phyloP scores from a whole-genome alignment of 2,888 invertebrate species.

The Dascillus cervinus region DNA sequence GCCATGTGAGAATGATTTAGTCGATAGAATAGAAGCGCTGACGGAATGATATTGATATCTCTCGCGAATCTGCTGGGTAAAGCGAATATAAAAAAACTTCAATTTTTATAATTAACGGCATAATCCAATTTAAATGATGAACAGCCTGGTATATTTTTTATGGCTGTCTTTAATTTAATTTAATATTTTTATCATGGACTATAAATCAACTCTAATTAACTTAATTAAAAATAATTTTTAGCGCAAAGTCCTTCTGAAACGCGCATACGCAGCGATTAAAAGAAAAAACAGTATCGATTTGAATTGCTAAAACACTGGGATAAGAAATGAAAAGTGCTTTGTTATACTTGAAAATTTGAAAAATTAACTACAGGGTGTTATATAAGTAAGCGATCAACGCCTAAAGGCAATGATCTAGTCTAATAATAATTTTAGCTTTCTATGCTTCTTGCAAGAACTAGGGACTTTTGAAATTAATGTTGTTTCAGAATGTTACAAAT shows the following conservation, averaged over 20 bases:
- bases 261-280: conserved; percentile 8
- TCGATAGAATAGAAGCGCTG: conserved; percentile 21
- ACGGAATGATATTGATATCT: conserved; percentile 29
- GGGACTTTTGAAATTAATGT: no score
- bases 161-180: conserved; percentile 41
- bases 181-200: conserved; percentile 37
- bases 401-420: no score
- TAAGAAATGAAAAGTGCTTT: no score
- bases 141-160: conserved; percentile 34
- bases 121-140: conserved; percentile 35
- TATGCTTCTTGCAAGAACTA: no score
- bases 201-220: conserved; percentile 29
- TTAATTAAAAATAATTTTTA: conserved; percentile 42
- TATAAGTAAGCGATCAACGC: not conserved
- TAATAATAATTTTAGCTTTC: no score
- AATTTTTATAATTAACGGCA: conserved; percentile 35
- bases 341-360: conserved; percentile 3
- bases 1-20: conserved; percentile 26
- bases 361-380: not conserved
- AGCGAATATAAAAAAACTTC: conserved; percentile 25
- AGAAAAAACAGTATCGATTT: conserved; percentile 35
- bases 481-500: no score
- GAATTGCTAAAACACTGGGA: conserved; percentile 36
- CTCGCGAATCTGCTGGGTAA: conserved; percentile 19
- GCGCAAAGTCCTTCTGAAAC: conserved; percentile 23